These are phyloP conservation scores for Scortum barcoo DNA, from an alignment of 2,113 vertebrate species.

Conservation along the genomic window DNA sequence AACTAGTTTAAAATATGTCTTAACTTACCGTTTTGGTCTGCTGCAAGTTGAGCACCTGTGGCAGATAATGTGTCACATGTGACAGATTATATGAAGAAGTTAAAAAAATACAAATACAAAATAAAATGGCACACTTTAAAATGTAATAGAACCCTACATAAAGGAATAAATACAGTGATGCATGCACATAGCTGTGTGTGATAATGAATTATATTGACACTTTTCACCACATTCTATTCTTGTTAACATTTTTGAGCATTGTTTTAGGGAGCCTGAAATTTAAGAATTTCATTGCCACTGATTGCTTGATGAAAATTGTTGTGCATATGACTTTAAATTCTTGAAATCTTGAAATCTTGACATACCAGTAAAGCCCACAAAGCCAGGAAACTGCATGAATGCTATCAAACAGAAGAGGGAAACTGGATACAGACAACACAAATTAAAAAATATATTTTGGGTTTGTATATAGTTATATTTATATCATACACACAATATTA, in stretches of 20 bases:
- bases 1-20: neutral
- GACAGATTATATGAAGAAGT: neutral
- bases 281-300: no score
- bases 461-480: no score
- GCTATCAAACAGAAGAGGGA: neutral
- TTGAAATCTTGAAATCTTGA: no score
- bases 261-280: no score
- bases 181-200: no score
- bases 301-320: no score
- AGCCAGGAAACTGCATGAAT: fast-evolving
- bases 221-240: neutral
- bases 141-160: neutral
- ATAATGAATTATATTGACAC: neutral
- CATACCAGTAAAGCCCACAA: slow-evolving; percentile 1
- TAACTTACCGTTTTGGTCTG: neutral
- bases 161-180: neutral
- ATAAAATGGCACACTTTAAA: neutral
- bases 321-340: no score
- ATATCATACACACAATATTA: neutral
- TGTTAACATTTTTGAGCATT: no score
- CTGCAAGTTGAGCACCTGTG: neutral
- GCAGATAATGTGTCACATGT: no score
- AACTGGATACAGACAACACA: neutral
- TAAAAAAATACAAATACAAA: neutral
- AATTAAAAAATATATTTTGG: no score